Conservation (phyloP, 2,113 vertebrate species). For the Ptyas mucosa region DNA sequence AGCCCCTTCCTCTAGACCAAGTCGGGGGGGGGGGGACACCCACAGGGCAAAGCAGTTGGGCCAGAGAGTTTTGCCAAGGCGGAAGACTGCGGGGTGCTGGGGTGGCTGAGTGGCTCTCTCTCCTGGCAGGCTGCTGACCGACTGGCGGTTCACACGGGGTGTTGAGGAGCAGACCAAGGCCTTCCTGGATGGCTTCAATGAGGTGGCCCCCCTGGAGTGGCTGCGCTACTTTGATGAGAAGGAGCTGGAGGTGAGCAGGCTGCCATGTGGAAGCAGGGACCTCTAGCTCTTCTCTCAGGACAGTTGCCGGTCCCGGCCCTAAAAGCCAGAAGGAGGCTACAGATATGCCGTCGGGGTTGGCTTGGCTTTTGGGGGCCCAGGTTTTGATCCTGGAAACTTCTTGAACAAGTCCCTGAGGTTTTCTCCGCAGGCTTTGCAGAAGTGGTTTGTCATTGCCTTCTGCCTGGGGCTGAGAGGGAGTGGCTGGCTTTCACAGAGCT, state of each 20-base stretch:
- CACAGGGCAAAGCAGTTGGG: not conserved
- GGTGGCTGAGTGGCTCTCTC: not conserved
- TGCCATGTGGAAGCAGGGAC: not conserved
- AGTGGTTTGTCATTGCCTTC: not conserved
- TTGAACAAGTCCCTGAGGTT: not conserved
- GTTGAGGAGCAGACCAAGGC: constrained; percentile 98
- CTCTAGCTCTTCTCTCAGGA: not conserved
- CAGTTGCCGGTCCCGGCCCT: not conserved
- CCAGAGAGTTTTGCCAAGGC: not conserved
- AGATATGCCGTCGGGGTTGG: not conserved
- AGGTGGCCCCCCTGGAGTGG: constrained; percentile 96
- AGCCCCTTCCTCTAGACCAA: not conserved
- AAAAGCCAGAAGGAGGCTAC: not conserved
- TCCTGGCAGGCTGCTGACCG: constrained; percentile 85
- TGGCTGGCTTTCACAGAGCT: not conserved
- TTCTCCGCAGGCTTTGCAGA: not conserved
- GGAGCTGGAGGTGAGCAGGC: constrained; percentile 85
- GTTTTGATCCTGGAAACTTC: not conserved
- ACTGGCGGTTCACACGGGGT: constrained; percentile 94
- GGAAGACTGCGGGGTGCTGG: too few relatives aligned
- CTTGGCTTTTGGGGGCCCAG: not conserved
- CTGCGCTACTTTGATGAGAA: constrained; percentile 96
- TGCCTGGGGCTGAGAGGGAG: not conserved
- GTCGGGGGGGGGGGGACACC: not conserved
- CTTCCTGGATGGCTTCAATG: constrained; percentile 95